Evolutionary conservation across 2,888 invertebrate genomes (phyloP).

Genomic region (Papilio demoleus): DNA sequence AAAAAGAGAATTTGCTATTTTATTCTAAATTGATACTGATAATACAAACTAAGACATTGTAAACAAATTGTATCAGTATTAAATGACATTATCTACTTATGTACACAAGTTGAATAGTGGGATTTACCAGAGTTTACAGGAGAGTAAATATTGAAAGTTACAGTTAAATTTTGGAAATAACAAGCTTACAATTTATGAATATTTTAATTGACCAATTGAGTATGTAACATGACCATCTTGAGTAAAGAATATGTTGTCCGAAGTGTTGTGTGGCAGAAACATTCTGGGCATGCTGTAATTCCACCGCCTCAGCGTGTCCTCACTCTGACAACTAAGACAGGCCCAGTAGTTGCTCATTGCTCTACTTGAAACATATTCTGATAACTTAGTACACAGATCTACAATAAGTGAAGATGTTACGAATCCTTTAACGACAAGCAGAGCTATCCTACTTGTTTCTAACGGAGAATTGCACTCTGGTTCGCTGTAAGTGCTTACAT

Average conservation of each 20-base stretch:
- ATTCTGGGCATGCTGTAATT: conserved; percentile 56
- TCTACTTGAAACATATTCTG: conserved; percentile 57
- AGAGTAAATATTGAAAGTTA: not conserved
- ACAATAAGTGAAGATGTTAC: conserved; percentile 57
- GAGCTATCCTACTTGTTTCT: conserved; percentile 62
- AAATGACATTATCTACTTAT: not conserved
- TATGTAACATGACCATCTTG: conserved; percentile 54
- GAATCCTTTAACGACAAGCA: conserved; percentile 66
- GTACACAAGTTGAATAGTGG: not conserved
- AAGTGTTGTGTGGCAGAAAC: conserved; percentile 70
- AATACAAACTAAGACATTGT: too few relatives aligned
- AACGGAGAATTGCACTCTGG: conserved; percentile 64
- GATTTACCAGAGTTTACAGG: not conserved
- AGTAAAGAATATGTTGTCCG: conserved; percentile 67
- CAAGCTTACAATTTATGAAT: conserved; percentile 54
- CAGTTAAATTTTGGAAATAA: not conserved
- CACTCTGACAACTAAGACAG: conserved; percentile 67
- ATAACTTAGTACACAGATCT: conserved; percentile 55
- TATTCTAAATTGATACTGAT: too few relatives aligned
- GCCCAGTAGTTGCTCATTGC: conserved; percentile 66
- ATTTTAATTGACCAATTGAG: conserved; percentile 72
- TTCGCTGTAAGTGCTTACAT: conserved; percentile 66
- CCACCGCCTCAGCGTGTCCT: conserved; percentile 68
- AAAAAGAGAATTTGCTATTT: not conserved
- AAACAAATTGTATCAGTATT: not conserved